Evolutionary conservation across 2,888 invertebrate species (phyloP).

Genomic region (Onthophagus sagittarius): DNA sequence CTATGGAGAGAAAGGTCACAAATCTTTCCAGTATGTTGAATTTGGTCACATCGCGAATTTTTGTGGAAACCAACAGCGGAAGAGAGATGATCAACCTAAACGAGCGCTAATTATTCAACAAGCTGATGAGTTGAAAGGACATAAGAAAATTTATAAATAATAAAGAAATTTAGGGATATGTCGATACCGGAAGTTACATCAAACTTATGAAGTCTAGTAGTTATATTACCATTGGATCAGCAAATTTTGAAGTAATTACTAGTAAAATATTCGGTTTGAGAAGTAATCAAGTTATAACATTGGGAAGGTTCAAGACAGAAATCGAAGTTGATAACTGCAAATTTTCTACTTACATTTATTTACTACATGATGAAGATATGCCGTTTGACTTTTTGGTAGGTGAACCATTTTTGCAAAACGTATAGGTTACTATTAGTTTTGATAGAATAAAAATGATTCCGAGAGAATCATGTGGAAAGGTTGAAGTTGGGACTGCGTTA

Average conservation of each 20-base stretch:
- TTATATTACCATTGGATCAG: slow-evolving; percentile 2
- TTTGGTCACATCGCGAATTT: too few relatives aligned
- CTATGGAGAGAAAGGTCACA: too few relatives aligned
- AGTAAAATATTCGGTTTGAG: slow-evolving; percentile 16
- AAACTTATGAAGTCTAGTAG: slow-evolving; percentile 4
- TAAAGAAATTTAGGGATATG: slow-evolving; percentile 10
- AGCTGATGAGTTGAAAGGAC: background rate
- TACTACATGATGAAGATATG: slow-evolving; percentile 17
- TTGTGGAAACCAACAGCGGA: too few relatives aligned
- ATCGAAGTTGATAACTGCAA: background rate
- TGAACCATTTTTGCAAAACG: slow-evolving; percentile 7
- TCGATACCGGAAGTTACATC: slow-evolving; percentile 24
- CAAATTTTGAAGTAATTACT: slow-evolving; percentile 10
- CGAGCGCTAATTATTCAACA: too few relatives aligned
- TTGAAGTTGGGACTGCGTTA: too few relatives aligned
- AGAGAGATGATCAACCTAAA: too few relatives aligned
- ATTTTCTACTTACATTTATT: slow-evolving; percentile 2
- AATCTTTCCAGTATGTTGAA: too few relatives aligned
- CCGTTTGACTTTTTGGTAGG: slow-evolving; percentile 15
- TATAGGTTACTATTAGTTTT: background rate
- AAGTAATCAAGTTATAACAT: slow-evolving; percentile 7
- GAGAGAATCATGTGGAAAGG: too few relatives aligned
- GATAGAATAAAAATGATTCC: background rate
- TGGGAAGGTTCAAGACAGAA: slow-evolving; percentile 8
- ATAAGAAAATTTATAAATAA: slow-evolving; percentile 2